Evolutionary conservation across 2,113 vertebrate genomes (phyloP), one percentile per base, ranked within the genome.

Genomic region (Seriola aureovittata): DNA sequence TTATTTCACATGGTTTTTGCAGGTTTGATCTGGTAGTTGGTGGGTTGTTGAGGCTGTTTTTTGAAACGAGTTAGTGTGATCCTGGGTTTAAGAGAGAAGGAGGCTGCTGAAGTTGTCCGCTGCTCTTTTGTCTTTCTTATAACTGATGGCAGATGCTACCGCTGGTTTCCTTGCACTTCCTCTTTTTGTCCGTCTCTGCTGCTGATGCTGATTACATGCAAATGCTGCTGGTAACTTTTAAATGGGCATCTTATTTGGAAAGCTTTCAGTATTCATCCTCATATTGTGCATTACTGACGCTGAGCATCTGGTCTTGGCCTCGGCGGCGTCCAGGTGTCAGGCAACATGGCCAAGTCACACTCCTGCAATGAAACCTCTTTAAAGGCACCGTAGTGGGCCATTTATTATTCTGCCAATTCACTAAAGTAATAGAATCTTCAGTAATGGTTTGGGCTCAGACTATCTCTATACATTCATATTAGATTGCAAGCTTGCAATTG

Each of bases 341-440:
- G 40, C 80, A 44, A 8, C 63, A 3, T 12, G 4, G 67, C 68
- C 75, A 78, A 76, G 52, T 84, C 67, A 1, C 71, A 11, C 44
- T 65, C 82, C 57, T 55, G 65, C 66, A 66, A n/a, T 81, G 59
- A 81, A 81, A 70, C 55, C 73, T 71, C 23, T 46, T 60, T 71
- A 85, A 68, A 70, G 58, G 59, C 74, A 23, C 69, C 48, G 40
- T 13, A 78, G 62, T 74, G 71, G 58, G n/a, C n/a, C 62, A 34
- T 78, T 80, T 60, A 36, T 82, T 69, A 14, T 54, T 60, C 48
- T 78, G 71, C 71, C 60, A 70, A 13, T 12, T 13, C 48, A 32
- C 55, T 71, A 50, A 66, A 63, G 62, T 71, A n/a, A 36, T 34
- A 2, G 12, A 57, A n/a, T 54, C 4, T 52, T 23, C 54, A 19